These are phyloP conservation scores for Caenorhabditis inopinata DNA, from an alignment of 1,140 invertebrate species.

Conservation along the genomic window DNA sequence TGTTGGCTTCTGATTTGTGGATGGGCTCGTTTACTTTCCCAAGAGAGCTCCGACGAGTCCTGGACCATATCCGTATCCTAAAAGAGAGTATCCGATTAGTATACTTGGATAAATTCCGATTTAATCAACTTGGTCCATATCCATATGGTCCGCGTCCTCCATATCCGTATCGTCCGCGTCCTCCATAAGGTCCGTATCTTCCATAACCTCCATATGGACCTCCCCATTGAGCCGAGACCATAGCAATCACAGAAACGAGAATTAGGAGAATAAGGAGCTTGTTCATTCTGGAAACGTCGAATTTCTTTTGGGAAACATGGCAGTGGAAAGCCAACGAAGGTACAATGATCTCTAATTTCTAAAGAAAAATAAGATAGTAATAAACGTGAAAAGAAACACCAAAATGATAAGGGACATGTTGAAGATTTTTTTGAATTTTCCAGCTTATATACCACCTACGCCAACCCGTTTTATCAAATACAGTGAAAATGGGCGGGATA, in stretches of 20 bases:
- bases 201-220: constrained; percentile 26
- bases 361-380: background rate
- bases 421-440: background rate
- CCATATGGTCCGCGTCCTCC: constrained; percentile 18
- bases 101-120: too few relatives aligned
- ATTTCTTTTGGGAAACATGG: too few relatives aligned
- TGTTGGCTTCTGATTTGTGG: background rate
- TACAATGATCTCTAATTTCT: too few relatives aligned
- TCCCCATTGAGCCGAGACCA: constrained; percentile 24
- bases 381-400: background rate
- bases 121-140: constrained; percentile 12
- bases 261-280: constrained; percentile 24
- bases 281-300: constrained; percentile 33
- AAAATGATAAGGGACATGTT: background rate
- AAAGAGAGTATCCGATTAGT: too few relatives aligned
- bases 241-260: background rate
- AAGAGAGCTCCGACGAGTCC: constrained; percentile 25
- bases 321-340: background rate
- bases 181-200: background rate
- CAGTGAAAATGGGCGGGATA: constrained; percentile 4
- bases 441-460: background rate
- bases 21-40: background rate
- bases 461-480: constrained; percentile 14
- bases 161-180: background rate
- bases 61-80: background rate